Evolutionary conservation across 1,140 invertebrate genomes (phyloP), one percentile per base, ranked within the genome.

Genomic region (Ips nitidus): DNA sequence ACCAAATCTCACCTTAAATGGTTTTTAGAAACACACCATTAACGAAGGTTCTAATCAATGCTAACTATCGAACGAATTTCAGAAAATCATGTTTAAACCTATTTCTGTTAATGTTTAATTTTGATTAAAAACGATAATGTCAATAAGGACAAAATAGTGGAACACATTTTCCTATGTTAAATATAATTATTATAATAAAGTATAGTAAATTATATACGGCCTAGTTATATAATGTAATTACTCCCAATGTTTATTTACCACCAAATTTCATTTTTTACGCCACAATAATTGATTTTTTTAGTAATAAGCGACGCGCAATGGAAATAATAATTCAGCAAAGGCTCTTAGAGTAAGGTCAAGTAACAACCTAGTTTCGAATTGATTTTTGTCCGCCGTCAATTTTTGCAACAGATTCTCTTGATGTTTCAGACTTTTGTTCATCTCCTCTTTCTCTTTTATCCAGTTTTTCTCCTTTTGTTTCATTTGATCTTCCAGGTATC

Each of bases 291-390:
- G 22, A 22, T 22, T 50, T 50, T 50, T 6, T 63, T 56, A 69
- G 43, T 69, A 69, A 41, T 69, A 69, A 37, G 58, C 41, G 37
- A 69, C 8, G 4, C 58, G 59, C 8, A 66, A 41, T 22, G 74
- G 73, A 52, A 71, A 65, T n/a, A 74, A 52, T 43, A 75, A 52
- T 61, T 75, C 73, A 22, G 70, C 68, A 50, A 75, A 71, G 36
- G 73, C 73, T 39, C 73, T 72, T 52, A 78, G 57, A 40, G 74
- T 75, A 47, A 76, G 59, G 68, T 73, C 69, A 56, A 78, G 71
- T 73, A 78, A 71, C 73, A 74, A 79, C 78, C 78, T 78, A 62
- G 76, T 78, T 65, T 79, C 77, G 52, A 79, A 75, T 22, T 68
- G 70, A 52, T 72, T 70, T 56, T 76, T 75, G 47, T 79, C 78